A percentile compares a stretch with the other conserved stretches of the same genome.
Evolutionary conservation across 1,140 invertebrate species (phyloP).

Genomic region (Calosoma granatense): DNA sequence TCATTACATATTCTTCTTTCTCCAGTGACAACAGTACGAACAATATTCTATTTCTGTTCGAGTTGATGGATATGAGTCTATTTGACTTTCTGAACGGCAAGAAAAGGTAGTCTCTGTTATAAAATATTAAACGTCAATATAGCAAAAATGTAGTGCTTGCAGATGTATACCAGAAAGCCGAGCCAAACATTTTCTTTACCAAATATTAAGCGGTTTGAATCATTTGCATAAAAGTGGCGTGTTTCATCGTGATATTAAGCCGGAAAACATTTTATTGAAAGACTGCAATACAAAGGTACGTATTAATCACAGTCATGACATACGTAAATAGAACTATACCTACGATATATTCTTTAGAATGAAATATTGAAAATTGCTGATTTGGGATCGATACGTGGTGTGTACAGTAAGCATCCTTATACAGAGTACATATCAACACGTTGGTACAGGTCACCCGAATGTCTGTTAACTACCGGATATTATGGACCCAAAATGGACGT

Average conservation of each 20-base stretch:
- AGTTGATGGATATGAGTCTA: constrained; percentile 60
- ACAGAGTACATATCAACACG: constrained; percentile 63
- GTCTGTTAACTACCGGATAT: constrained; percentile 52
- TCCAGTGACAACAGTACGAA: too few species aligned
- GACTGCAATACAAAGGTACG: too few species aligned
- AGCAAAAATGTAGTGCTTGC: constrained; percentile 10
- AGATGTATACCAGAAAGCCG: constrained; percentile 31
- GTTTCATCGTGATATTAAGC: constrained; percentile 61
- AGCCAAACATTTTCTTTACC: constrained; percentile 42
- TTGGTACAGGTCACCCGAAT: constrained; percentile 62
- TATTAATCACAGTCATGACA: too few species aligned
- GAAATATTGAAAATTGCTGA: constrained; percentile 51
- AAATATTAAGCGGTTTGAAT: constrained; percentile 43
- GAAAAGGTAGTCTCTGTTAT: constrained; percentile 33
- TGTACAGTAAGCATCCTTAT: constrained; percentile 48
- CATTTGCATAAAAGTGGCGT: constrained; percentile 50
- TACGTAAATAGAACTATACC: too few species aligned
- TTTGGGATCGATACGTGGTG: constrained; percentile 49
- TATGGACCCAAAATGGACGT: constrained; percentile 63
- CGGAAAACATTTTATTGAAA: constrained; percentile 58
- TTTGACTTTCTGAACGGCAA: constrained; percentile 49
- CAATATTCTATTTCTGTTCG: constrained; percentile 49
- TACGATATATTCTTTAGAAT: constrained; percentile 32
- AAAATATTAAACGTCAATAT: not conserved
- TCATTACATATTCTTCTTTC: too few species aligned